phyloP scores from a whole-genome alignment of 2,888 invertebrate species.

The Cyclophora albipunctata region DNA sequence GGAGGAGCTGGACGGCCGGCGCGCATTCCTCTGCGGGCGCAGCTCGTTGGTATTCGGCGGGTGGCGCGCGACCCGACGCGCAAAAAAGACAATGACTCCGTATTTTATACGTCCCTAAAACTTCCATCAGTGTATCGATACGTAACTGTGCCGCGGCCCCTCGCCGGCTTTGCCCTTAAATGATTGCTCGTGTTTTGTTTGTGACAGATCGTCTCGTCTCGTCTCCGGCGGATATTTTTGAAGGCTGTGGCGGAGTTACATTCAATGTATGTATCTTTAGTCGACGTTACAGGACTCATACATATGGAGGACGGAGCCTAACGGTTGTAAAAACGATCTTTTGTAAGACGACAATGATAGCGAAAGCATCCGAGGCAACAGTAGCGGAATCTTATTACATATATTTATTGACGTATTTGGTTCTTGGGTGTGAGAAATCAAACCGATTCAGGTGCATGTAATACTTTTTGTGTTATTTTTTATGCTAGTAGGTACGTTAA shows the following conservation, averaged over 20 bases:
- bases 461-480: no score
- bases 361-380: neutral
- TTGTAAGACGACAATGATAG: neutral
- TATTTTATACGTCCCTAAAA: constrained; percentile 67
- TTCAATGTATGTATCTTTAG: constrained; percentile 21
- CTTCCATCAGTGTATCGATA: constrained; percentile 63
- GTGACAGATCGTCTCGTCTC: constrained; percentile 28
- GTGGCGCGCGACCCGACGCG: constrained; percentile 50
- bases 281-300: constrained; percentile 18
- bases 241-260: constrained; percentile 14
- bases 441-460: no score
- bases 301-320: constrained; percentile 4
- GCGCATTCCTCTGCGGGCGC: constrained; percentile 25
- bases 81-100: constrained; percentile 68
- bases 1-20: constrained; percentile 31
- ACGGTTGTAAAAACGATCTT: constrained; percentile 14
- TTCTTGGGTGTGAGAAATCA: no score
- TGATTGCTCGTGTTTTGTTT: constrained; percentile 42
- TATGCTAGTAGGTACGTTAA: no score
- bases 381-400: no score
- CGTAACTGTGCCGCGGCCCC: constrained; percentile 18
- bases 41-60: constrained; percentile 62
- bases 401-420: no score
- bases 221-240: constrained; percentile 30
- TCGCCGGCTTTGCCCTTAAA: constrained; percentile 37